These are phyloP conservation scores for Gyps fulvus DNA, from an alignment of 2,113 vertebrate genomes.

Conservation along the genomic window DNA sequence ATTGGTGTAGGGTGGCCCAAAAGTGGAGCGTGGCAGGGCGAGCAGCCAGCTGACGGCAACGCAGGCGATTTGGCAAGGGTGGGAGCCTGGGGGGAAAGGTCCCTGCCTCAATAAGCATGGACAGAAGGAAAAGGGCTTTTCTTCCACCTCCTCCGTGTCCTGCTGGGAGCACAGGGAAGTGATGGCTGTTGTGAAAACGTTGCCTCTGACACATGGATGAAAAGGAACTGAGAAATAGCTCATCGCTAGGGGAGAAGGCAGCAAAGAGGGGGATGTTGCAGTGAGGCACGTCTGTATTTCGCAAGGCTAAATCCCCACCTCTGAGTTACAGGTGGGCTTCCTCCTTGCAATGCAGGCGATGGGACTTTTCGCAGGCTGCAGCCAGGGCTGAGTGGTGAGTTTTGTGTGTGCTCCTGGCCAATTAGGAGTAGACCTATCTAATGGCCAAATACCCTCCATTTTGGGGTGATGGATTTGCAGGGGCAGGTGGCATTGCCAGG, in stretches of 20 bases:
- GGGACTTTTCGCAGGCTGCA: neutral
- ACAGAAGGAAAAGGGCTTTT: neutral
- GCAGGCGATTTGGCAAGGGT: neutral
- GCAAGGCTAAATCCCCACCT: neutral
- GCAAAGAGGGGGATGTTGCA: neutral
- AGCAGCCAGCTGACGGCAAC: neutral
- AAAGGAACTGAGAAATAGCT: neutral
- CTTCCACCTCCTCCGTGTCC: neutral
- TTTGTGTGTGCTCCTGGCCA: neutral
- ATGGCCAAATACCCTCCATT: neutral
- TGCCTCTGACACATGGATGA: neutral
- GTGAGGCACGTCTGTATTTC: neutral
- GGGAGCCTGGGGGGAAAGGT: neutral
- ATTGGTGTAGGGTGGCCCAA: neutral
- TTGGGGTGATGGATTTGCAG: neutral
- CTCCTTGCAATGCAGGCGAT: accelerated
- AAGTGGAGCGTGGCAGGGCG: accelerated
- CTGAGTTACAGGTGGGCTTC: neutral
- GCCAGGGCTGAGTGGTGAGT: neutral
- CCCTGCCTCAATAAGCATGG: neutral
- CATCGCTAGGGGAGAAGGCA: neutral
- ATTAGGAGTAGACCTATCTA: accelerated
- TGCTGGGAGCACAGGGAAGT: neutral
- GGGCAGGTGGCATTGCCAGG: accelerated
- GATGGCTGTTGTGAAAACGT: neutral